phyloP scores from a whole-genome alignment of 2,113 vertebrate species.

The Bujurquina vittata region DNA sequence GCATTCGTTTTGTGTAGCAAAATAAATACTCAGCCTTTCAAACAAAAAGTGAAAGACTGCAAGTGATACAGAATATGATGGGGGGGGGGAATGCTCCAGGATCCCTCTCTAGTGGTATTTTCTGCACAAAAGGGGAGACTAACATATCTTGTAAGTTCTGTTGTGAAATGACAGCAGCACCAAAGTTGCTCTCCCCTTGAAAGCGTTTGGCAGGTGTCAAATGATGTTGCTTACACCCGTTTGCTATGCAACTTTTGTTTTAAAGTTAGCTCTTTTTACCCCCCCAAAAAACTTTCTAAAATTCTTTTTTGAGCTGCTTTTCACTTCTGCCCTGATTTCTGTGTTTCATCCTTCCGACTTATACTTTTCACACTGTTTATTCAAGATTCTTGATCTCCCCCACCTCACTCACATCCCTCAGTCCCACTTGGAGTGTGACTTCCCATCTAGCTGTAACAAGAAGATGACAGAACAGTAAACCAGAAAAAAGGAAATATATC shows the following conservation, averaged over 20 bases:
- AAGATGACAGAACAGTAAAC: not conserved
- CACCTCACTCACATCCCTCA: not conserved
- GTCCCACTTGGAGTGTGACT: not conserved
- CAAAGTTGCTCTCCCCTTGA: constrained; percentile 3
- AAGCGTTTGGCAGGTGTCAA: constrained; percentile 7
- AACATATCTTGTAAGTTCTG: fast-evolving
- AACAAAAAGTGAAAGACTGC: not conserved
- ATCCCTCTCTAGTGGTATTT: not conserved
- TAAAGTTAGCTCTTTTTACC: not conserved
- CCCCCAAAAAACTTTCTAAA: not conserved
- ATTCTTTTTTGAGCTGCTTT: not conserved
- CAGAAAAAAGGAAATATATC: not conserved
- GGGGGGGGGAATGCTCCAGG: not conserved
- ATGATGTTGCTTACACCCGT: constrained; percentile 2
- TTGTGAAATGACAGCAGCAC: constrained; percentile 9
- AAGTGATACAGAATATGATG: not conserved
- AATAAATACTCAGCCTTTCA: not conserved
- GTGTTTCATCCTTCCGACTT: constrained; percentile 9
- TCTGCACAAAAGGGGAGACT: not conserved
- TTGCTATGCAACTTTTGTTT: not conserved
- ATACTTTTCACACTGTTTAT: constrained; percentile 15
- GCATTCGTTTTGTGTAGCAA: not conserved
- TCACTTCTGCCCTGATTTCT: not conserved
- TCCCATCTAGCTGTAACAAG: not conserved
- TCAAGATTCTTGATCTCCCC: not conserved